Conservation (phyloP, 2,113 vertebrate genomes). For the Ciconia maguari region DNA sequence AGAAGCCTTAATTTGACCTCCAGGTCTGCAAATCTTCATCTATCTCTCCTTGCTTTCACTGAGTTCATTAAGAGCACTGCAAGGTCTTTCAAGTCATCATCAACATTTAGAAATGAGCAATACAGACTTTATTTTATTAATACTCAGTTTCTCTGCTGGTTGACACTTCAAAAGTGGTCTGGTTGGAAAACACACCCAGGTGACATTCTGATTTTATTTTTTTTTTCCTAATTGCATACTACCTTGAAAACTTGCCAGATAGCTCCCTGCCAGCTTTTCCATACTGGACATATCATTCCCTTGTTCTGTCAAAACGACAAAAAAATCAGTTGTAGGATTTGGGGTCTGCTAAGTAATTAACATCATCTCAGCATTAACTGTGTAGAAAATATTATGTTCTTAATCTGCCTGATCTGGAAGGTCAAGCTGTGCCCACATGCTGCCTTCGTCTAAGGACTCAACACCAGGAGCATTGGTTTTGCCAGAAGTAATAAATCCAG, state of each 20-base stretch:
- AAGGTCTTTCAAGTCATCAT: not conserved
- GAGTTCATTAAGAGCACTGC: not conserved
- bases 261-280: conserved; percentile 45
- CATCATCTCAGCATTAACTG: conserved; percentile 2
- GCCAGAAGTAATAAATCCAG: not conserved
- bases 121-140: not conserved
- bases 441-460: not conserved
- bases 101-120: not conserved
- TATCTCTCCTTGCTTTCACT: not conserved
- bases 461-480: not conserved
- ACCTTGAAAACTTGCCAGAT: conserved; percentile 29
- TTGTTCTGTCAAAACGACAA: conserved; percentile 61
- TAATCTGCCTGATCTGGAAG: conserved; percentile 65
- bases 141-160: not conserved
- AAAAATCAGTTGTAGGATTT: conserved; percentile 60
- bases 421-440: conserved; percentile 52
- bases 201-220: not conserved
- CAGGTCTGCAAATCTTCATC: not conserved
- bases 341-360: conserved; percentile 58
- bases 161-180: not conserved
- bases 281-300: not conserved
- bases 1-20: not conserved
- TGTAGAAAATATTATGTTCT: conserved; percentile 40
- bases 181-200: not conserved
- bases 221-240: not conserved